Evolutionary conservation across 2,113 vertebrate species (phyloP).

Genomic region (Nasalis larvatus): DNA sequence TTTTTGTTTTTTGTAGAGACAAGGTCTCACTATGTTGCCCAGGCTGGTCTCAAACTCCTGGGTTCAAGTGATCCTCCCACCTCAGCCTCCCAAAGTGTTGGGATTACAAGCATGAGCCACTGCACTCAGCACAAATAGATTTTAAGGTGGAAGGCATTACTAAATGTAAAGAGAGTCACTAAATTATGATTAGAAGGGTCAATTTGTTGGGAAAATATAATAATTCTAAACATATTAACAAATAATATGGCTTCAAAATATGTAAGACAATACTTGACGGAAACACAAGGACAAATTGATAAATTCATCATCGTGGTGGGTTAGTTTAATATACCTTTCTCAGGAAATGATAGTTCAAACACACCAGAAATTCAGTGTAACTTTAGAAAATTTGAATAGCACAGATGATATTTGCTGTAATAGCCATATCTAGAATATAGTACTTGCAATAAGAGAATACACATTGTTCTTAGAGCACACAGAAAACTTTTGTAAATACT

Average conservation of each 20-base stretch:
- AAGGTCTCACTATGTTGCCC: too few species aligned
- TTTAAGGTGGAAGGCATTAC: neutral
- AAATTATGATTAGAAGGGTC: neutral
- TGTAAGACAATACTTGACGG: neutral
- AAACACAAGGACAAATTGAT: neutral
- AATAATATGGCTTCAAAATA: conserved; percentile 28
- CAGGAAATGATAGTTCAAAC: neutral
- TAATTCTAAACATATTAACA: neutral
- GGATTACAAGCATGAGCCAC: too few species aligned
- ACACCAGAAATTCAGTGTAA: conserved; percentile 2
- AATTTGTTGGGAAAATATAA: neutral
- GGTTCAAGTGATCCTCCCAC: too few species aligned
- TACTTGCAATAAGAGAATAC: neutral
- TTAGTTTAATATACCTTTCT: neutral
- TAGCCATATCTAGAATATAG: neutral
- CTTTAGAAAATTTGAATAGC: neutral
- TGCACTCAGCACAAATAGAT: neutral
- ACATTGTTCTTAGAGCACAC: neutral
- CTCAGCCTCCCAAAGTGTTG: too few species aligned
- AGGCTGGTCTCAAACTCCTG: too few species aligned
- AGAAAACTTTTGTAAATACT: neutral
- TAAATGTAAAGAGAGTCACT: neutral
- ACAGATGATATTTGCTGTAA: neutral
- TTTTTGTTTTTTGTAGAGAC: too few species aligned
- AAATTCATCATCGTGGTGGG: neutral